Percentiles rank a stretch among this genome's conserved stretches.
Conservation (phyloP, 2,888 invertebrate genomes). For the Urechis unicinctus region DNA sequence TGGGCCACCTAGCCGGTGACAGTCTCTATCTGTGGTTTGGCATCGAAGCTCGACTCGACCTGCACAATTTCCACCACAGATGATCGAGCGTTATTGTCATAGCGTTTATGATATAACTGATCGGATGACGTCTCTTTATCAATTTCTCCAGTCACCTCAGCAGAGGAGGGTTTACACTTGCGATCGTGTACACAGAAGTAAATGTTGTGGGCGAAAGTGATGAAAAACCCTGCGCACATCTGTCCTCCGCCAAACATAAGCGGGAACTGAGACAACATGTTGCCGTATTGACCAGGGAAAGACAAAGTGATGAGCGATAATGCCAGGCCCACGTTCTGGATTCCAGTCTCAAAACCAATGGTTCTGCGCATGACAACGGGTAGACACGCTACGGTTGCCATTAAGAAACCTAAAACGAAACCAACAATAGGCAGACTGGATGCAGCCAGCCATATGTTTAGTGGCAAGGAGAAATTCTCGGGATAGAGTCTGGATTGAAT, state of each 20-base stretch:
- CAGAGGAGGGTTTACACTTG: no score
- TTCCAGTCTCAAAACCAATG: constrained; percentile 35
- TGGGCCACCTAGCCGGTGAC: no score
- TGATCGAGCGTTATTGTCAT: no score
- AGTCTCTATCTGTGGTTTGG: no score
- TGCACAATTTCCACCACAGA: no score
- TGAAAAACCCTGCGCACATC: not conserved
- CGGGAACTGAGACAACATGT: not conserved
- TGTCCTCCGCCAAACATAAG: not conserved
- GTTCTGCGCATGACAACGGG: constrained; percentile 25
- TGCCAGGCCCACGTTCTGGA: constrained; percentile 39
- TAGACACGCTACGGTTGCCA: constrained; percentile 25
- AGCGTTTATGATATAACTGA: no score
- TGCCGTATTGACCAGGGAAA: constrained; percentile 16
- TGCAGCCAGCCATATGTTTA: constrained; percentile 25
- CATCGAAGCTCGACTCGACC: no score
- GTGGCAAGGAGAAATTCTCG: constrained; percentile 26
- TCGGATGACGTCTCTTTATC: no score
- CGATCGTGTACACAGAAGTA: not conserved
- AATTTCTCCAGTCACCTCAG: no score
- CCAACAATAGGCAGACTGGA: constrained; percentile 29
- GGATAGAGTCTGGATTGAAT: constrained; percentile 34
- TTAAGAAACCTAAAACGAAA: constrained; percentile 28
- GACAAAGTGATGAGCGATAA: constrained; percentile 32
- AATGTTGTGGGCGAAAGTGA: not conserved